Evolutionary conservation across 2,797 vertebrate genomes (phyloP), one percentile per base, ranked within the genome.

Genomic region (Myoxocephalus aenaeus): DNA sequence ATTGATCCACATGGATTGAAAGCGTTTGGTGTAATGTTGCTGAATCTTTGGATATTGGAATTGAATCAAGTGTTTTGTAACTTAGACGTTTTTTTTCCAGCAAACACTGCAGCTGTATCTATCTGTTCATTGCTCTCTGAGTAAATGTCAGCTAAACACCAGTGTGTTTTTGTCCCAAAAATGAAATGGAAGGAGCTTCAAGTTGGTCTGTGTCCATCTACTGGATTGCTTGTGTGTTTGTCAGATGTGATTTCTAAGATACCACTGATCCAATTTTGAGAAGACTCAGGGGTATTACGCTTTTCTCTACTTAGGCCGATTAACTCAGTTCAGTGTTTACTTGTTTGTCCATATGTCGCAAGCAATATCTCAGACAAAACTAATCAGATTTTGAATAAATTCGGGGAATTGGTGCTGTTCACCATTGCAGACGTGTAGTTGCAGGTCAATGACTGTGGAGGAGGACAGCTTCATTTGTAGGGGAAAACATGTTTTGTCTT

Each of bases 241-340:
- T 89, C 86, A 77, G 68, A 82, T 74, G 74, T 73, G 66, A 82
- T 86, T 86, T 81, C 46, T 74, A 22, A 83, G 65, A 85, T 72
- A 66, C 36, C 58, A 17, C 51, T 85, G 67, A 84, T 87, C 65
- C 77, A 87, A 87, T 88, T 90, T 85, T 51, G 56, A 72, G 50
- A 20, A 70, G 79, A 66, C 71, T 81, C 71, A 0, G 7, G 53
- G 76, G 73, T 82, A 70, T 75, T 62, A 13, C 53, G 44, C 15
- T 53, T 82, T 36, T 64, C 58, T 65, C 62, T 56, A 34, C 57
- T 61, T 61, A 59, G 73, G 53, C 54, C 34, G 69, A 67, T 77
- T 73, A 81, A 42, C 51, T 69, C 53, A 2, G 13, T 40, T 12
- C 53, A 54, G 51, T 56, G 54, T 74, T 83, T 63, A 57, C 77